These are phyloP conservation scores for Malachius bipustulatus DNA, from an alignment of 2,888 invertebrate species.

Conservation along the genomic window DNA sequence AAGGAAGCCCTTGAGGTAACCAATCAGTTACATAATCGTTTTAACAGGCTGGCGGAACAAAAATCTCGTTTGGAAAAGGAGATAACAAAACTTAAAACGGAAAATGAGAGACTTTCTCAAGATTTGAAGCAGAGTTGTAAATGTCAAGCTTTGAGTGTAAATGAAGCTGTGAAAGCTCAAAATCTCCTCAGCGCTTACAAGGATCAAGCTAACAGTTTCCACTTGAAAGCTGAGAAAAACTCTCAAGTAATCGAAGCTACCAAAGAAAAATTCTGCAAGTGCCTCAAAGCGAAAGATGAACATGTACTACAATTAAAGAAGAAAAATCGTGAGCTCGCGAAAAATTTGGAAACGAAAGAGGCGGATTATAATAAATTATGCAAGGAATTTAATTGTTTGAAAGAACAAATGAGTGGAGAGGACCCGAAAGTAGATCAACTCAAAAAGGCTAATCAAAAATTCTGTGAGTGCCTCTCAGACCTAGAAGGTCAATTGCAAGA, in stretches of 20 bases:
- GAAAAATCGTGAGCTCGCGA: background rate
- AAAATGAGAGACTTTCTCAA: background rate
- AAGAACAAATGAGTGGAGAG: too few relatives aligned
- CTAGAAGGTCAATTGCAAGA: background rate
- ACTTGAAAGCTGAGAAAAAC: background rate
- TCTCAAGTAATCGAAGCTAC: background rate
- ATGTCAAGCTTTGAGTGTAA: background rate
- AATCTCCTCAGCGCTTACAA: background rate
- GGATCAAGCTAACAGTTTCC: background rate
- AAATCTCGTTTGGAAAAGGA: background rate
- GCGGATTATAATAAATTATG: background rate
- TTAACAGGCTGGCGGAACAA: background rate
- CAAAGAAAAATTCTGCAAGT: slow-evolving; percentile 15
- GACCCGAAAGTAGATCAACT: background rate
- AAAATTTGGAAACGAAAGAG: background rate
- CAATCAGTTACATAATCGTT: background rate
- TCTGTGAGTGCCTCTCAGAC: background rate
- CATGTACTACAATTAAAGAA: background rate
- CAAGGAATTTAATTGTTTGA: too few relatives aligned
- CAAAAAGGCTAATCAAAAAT: background rate
- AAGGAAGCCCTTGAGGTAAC: slow-evolving; percentile 1
- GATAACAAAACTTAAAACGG: background rate
- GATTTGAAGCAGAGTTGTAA: background rate
- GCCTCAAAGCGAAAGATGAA: background rate
- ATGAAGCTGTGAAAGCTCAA: background rate